phyloP scores from a whole-genome alignment of 2,113 vertebrate genomes.

The Illadopsis cleaveri region DNA sequence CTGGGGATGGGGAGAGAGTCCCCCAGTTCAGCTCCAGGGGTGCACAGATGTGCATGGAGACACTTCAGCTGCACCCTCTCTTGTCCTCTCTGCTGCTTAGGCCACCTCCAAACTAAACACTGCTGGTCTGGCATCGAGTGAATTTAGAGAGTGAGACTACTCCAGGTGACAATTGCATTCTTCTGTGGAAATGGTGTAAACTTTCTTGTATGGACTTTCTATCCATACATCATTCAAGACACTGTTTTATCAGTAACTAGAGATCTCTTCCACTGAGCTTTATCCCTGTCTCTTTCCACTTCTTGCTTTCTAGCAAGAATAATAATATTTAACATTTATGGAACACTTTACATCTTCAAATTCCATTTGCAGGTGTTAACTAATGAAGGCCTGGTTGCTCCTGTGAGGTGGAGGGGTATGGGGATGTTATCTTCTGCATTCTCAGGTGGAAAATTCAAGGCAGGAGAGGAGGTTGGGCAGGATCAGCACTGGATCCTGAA shows the following conservation, averaged over 20 bases:
- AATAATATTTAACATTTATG: not conserved
- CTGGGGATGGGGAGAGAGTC: not conserved
- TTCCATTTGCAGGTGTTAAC: not conserved
- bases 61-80: not conserved
- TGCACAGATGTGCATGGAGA: too few species aligned
- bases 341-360: not conserved
- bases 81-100: not conserved
- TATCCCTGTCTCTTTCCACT: not conserved
- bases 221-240: not conserved
- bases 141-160: not conserved
- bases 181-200: not conserved
- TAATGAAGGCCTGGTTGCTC: not conserved
- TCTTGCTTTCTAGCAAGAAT: not conserved
- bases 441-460: not conserved
- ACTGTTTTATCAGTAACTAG: not conserved
- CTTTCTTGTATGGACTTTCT: too few species aligned
- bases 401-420: not conserved
- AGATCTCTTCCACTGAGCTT: not conserved
- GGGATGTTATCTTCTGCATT: not conserved
- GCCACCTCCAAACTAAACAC: not conserved
- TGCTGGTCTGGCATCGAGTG: not conserved
- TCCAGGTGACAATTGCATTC: not conserved
- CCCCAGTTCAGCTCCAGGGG: accelerated
- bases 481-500: not conserved
- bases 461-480: not conserved